Base-by-base conservation (phyloP, 2,113 vertebrate genomes). In the Peucedramus taeniatus region DNA sequence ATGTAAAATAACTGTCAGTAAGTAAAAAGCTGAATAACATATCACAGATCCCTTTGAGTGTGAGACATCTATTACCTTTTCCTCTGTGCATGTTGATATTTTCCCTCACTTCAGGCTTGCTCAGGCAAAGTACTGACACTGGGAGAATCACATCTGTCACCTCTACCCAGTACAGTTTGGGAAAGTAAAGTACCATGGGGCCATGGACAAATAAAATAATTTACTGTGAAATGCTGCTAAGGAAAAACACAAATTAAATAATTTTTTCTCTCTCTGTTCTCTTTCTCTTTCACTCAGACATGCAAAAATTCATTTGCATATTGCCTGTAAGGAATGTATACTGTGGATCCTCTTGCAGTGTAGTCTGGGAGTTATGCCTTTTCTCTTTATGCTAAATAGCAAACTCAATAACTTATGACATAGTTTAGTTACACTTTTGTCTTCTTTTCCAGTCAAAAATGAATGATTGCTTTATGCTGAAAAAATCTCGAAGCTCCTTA, bases 331-430 rank as follows among this genome's bases (percentile, higher is more conserved):
- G 4, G 10, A 49, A n/a, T 37, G 47, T 37, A 10, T 27, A 33
- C 37, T 51, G 4, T 35, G 28, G 70, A 69, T 22, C 15, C 27
- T 71, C 70, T 57, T 35, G 8, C 47, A 72, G n/a, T 15, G 17
- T 15, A 39, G 5, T 65, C 64, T 79, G 45, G 44, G 53, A 76
- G 26, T 26, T 49, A 7, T 89, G 37, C 2, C 21, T 85, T 82
- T 96, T 10, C 23, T 64, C 20, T 72, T 57, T 59, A 39, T 31
- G 24, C 42, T 79, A 69, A 79, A 90, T 28, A 12, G 39, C 9
- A 86, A 65, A 63, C 3, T 2, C 9, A 72, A 11, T 14, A 78
- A 40, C 0, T 1, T 35, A 40, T 19, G 45, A 8, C n/a, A 40
- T 3, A 37, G 9, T 17, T 78, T 89, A 87, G 2, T 64, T 71